A percentile compares a stretch with the other conserved stretches of the same genome.
These are phyloP conservation scores for Bombus cullumanus DNA, from an alignment of 1,140 invertebrate species.

Conservation along the genomic window DNA sequence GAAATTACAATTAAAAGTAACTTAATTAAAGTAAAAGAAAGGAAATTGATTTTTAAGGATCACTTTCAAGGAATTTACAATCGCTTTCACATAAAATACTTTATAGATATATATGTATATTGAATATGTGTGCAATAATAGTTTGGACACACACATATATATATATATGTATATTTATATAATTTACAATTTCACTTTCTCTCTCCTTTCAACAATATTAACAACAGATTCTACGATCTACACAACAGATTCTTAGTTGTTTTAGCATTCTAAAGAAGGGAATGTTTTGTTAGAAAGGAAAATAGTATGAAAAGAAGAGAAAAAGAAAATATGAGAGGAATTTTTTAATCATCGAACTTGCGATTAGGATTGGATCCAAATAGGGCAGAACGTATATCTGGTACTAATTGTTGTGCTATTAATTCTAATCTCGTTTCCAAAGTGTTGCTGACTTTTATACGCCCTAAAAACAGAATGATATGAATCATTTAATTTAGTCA, in stretches of 20 bases:
- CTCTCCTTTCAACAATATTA: conserved; percentile 35
- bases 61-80: conserved; percentile 15
- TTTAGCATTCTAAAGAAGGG: conserved; percentile 34
- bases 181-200: conserved; percentile 49
- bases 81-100: conserved; percentile 39
- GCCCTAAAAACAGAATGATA: conserved; percentile 72
- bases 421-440: conserved; percentile 96
- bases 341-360: conserved; percentile 96
- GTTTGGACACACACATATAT: neutral
- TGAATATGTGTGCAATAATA: neutral
- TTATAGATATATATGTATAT: conserved; percentile 33
- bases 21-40: neutral
- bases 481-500: neutral
- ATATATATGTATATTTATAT: conserved; percentile 29
- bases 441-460: conserved; percentile 95
- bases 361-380: conserved; percentile 98
- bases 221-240: conserved; percentile 45
- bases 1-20: conserved; percentile 7
- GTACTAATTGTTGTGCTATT: conserved; percentile 96
- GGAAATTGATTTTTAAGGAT: conserved; percentile 23
- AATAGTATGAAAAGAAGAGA: conserved; percentile 39
- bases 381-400: conserved; percentile 95
- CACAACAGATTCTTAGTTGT: conserved; percentile 27
- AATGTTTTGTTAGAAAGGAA: conserved; percentile 38
- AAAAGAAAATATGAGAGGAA: conserved; percentile 28